Conservation (phyloP, 2,888 invertebrate genomes). For the Baronia brevicornis region DNA sequence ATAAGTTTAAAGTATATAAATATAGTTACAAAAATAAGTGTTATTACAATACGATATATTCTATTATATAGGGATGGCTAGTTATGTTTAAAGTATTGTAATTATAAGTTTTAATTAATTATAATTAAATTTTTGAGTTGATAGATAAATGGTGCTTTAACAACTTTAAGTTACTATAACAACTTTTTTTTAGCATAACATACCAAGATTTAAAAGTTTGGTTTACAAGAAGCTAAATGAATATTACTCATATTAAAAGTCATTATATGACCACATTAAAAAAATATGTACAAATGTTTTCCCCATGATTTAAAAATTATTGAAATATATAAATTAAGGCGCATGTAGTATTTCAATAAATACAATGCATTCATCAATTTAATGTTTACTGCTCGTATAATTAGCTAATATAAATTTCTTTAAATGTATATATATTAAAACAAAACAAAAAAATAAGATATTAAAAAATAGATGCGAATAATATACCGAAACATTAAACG, state of each 20-base stretch:
- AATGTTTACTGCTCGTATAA: neutral
- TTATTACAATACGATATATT: too few relatives aligned
- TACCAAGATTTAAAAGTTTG: neutral
- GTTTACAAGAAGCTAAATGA: too few relatives aligned
- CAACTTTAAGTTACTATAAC: too few relatives aligned
- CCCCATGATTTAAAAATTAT: too few relatives aligned
- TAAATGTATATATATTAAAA: neutral
- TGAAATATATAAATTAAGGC: too few relatives aligned
- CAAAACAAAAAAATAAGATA: neutral
- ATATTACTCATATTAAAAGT: too few relatives aligned
- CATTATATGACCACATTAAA: too few relatives aligned
- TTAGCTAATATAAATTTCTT: neutral
- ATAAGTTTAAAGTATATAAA: too few relatives aligned
- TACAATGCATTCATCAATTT: neutral
- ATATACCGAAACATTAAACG: conserved; percentile 7
- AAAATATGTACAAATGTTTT: too few relatives aligned
- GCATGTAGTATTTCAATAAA: neutral
- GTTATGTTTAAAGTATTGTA: too few relatives aligned
- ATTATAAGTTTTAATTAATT: conserved; percentile 4
- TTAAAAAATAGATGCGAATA: neutral
- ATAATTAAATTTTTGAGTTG: conserved; percentile 1
- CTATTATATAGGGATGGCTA: too few relatives aligned
- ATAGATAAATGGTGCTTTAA: neutral
- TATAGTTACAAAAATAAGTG: too few relatives aligned
- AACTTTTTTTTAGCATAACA: neutral